A percentile compares a stretch with the other conserved stretches of the same genome.
These are phyloP conservation scores for Cromileptes altivelis DNA, from an alignment of 2,113 vertebrate species.

Conservation along the genomic window DNA sequence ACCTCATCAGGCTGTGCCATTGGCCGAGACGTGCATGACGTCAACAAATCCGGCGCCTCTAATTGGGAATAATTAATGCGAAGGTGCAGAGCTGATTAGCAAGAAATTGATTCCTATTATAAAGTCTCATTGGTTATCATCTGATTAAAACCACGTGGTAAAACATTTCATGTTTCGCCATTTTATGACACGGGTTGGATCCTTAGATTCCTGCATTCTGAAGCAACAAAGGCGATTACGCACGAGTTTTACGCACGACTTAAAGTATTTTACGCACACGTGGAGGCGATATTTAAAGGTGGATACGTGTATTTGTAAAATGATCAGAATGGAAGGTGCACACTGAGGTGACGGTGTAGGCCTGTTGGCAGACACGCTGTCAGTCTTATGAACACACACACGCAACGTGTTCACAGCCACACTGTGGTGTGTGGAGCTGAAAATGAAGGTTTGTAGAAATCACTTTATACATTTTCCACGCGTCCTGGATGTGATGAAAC, in stretches of 20 bases:
- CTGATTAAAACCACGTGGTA: conserved; percentile 16
- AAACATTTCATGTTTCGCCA: conserved; percentile 3
- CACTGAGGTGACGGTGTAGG: neutral
- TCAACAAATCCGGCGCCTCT: conserved; percentile 50
- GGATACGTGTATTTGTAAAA: neutral
- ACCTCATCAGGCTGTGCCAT: conserved; percentile 45
- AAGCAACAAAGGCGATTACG: conserved; percentile 28
- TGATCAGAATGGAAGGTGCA: neutral
- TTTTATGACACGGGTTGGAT: neutral
- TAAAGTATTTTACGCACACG: neutral
- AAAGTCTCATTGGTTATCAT: conserved; percentile 17
- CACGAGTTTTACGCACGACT: conserved; percentile 21
- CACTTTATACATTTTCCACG: neutral
- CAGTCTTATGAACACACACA: neutral
- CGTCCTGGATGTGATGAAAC: neutral
- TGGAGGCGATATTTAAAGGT: neutral
- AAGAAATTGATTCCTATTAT: conserved; percentile 37
- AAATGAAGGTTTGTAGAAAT: neutral
- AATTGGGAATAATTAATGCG: conserved; percentile 49
- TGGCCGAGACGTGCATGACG: conserved; percentile 65
- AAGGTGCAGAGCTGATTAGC: conserved; percentile 31
- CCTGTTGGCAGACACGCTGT: neutral
- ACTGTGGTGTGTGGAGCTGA: neutral
- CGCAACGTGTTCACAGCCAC: neutral
- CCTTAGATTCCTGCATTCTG: neutral